Percentiles rank a stretch among this genome's conserved stretches.
Conservation (phyloP, 2,113 vertebrate species). For the Poeciliopsis occidentalis region DNA sequence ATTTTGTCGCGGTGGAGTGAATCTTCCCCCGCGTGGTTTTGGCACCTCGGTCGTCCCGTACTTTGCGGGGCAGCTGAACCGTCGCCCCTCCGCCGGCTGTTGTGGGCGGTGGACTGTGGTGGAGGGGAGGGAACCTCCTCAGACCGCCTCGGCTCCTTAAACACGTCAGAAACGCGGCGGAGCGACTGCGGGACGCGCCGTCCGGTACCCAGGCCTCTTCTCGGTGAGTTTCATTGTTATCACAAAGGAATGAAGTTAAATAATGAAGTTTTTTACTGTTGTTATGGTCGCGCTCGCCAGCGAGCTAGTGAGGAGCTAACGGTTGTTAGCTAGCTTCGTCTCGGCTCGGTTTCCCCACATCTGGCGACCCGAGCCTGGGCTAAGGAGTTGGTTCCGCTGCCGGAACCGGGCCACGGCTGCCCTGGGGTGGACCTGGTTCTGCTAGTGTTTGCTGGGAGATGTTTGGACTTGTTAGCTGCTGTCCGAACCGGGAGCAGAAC, state of each 20-base stretch:
- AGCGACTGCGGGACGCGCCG: neutral
- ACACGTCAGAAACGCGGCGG: slow-evolving; percentile 11
- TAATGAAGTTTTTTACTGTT: neutral
- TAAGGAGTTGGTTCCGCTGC: neutral
- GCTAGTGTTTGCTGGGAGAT: neutral
- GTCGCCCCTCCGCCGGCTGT: neutral
- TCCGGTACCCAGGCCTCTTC: neutral
- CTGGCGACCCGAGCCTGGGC: slow-evolving; percentile 18
- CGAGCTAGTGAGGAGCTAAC: slow-evolving; percentile 19
- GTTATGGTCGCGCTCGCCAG: slow-evolving; percentile 18
- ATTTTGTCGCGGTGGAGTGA: neutral
- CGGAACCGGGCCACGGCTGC: too few species aligned
- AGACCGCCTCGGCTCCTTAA: slow-evolving; percentile 35
- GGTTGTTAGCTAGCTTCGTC: slow-evolving; percentile 25
- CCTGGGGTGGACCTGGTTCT: neutral
- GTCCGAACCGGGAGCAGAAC: too few species aligned
- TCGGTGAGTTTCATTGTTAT: neutral
- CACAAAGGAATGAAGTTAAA: too few species aligned
- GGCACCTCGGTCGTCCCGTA: neutral
- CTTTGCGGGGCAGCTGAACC: neutral
- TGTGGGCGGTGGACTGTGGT: slow-evolving; percentile 3
- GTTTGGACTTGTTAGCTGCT: too few species aligned
- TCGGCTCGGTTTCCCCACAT: slow-evolving; percentile 23
- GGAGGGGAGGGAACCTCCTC: slow-evolving; percentile 31
- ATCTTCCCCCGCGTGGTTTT: neutral